Percentiles rank a stretch among this genome's conserved stretches.
Evolutionary conservation across 2,888 invertebrate genomes (phyloP).

Genomic region (Laspeyria flexula): DNA sequence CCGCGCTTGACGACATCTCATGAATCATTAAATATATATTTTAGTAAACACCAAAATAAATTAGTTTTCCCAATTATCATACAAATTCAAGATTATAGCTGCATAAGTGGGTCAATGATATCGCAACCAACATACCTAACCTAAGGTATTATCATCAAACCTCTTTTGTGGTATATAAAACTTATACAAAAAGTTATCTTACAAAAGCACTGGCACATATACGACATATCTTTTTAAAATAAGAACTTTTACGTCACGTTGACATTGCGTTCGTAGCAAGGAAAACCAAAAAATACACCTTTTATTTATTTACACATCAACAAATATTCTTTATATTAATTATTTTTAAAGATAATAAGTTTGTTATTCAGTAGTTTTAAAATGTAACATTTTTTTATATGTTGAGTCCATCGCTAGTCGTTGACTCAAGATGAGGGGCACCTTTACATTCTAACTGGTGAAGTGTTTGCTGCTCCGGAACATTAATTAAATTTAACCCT

Average conservation of each 20-base stretch:
- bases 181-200: slow-evolving; percentile 17
- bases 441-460: slow-evolving; percentile 61
- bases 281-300: slow-evolving; percentile 45
- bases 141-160: slow-evolving; percentile 3
- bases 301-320: slow-evolving; percentile 37
- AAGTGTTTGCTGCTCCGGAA: slow-evolving; percentile 46
- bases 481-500: slow-evolving; percentile 21
- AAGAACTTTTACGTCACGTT: slow-evolving; percentile 40
- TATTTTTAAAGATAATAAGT: slow-evolving; percentile 38
- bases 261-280: slow-evolving; percentile 47
- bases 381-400: slow-evolving; percentile 58
- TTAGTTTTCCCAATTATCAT: slow-evolving; percentile 13
- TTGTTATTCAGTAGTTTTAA: slow-evolving; percentile 52
- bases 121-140: background rate
- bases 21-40: background rate
- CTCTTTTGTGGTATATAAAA: slow-evolving; percentile 7
- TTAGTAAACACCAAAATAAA: slow-evolving; percentile 9
- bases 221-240: slow-evolving; percentile 39
- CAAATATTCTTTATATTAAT: slow-evolving; percentile 45
- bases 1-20: background rate
- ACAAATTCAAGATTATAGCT: slow-evolving; percentile 6
- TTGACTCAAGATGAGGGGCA: slow-evolving; percentile 66
- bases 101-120: slow-evolving; percentile 14
- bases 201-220: slow-evolving; percentile 30
- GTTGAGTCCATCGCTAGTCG: slow-evolving; percentile 56